Percentiles rank a stretch among this genome's conserved stretches.
Evolutionary conservation across 2,797 vertebrate species (phyloP).

Genomic region (Argyrosomus regius): DNA sequence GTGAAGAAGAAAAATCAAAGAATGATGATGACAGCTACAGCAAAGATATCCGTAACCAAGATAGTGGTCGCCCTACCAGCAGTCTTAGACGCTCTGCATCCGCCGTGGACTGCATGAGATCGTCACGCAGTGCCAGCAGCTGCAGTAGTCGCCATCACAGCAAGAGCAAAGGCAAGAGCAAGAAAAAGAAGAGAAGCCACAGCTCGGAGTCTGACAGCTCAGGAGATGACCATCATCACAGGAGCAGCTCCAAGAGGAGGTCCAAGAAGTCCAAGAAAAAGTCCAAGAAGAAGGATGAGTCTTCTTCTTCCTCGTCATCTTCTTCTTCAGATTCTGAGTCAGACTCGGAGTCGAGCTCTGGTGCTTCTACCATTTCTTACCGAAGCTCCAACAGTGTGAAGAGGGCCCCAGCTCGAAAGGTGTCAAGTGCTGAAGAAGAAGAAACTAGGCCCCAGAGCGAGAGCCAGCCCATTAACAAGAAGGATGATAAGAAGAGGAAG

Average conservation of each 20-base stretch:
- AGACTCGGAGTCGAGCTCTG: slow-evolving; percentile 86
- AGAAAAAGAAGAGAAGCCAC: slow-evolving; percentile 83
- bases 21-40: slow-evolving; percentile 67
- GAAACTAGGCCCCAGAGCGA: slow-evolving; percentile 51
- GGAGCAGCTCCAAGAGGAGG: slow-evolving; percentile 87
- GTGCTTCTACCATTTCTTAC: slow-evolving; percentile 91
- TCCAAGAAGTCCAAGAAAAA: slow-evolving; percentile 91
- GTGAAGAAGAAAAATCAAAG: slow-evolving; percentile 74
- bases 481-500: slow-evolving; percentile 92
- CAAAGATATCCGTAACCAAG: slow-evolving; percentile 71
- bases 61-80: slow-evolving; percentile 59
- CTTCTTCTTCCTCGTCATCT: slow-evolving; percentile 83
- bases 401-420: slow-evolving; percentile 83
- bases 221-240: slow-evolving; percentile 72
- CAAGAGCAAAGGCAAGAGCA: slow-evolving; percentile 79
- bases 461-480: slow-evolving; percentile 79
- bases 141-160: slow-evolving; percentile 66
- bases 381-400: slow-evolving; percentile 93
- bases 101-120: slow-evolving; percentile 85
- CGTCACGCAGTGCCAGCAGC: slow-evolving; percentile 80
- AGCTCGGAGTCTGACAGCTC: slow-evolving; percentile 84
- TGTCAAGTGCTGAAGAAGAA: slow-evolving; percentile 61
- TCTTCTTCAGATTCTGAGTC: slow-evolving; percentile 84
- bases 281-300: slow-evolving; percentile 79
- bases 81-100: slow-evolving; percentile 90